Evolutionary conservation across 2,113 vertebrate genomes (phyloP).

Genomic region (Melanerpes aurifrons): DNA sequence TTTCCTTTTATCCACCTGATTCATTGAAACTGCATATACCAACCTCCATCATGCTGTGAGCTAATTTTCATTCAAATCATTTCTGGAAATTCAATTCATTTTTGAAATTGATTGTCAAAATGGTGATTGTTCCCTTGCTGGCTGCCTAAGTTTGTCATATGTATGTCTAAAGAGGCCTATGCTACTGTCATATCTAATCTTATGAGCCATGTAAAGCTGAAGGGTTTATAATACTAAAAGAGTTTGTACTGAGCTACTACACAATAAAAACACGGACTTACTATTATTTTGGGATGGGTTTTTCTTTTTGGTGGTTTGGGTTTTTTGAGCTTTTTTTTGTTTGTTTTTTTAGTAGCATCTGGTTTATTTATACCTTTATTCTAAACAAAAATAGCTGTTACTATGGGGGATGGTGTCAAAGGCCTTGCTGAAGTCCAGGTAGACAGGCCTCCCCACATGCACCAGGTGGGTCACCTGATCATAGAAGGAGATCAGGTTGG

Average conservation of each 20-base stretch:
- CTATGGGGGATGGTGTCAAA: too few species aligned
- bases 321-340: not conserved
- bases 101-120: constrained; percentile 49
- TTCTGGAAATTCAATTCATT: constrained; percentile 37
- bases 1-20: not conserved
- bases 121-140: constrained; percentile 8
- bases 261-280: not conserved
- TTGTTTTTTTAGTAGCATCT: not conserved
- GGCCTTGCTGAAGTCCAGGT: too few species aligned
- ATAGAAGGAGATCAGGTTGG: too few species aligned
- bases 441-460: too few species aligned
- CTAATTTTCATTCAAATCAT: constrained; percentile 41
- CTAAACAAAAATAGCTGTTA: not conserved
- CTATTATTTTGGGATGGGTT: not conserved
- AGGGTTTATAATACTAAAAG: not conserved
- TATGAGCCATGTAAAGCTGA: not conserved
- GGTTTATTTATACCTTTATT: not conserved
- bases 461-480: too few species aligned
- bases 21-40: not conserved
- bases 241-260: not conserved
- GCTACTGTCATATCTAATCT: constrained; percentile 21
- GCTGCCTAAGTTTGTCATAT: constrained; percentile 18
- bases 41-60: not conserved
- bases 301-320: not conserved
- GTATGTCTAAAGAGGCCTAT: not conserved